phyloP scores from a whole-genome alignment of 2,888 invertebrate genomes.

The Dioctria linearis region DNA sequence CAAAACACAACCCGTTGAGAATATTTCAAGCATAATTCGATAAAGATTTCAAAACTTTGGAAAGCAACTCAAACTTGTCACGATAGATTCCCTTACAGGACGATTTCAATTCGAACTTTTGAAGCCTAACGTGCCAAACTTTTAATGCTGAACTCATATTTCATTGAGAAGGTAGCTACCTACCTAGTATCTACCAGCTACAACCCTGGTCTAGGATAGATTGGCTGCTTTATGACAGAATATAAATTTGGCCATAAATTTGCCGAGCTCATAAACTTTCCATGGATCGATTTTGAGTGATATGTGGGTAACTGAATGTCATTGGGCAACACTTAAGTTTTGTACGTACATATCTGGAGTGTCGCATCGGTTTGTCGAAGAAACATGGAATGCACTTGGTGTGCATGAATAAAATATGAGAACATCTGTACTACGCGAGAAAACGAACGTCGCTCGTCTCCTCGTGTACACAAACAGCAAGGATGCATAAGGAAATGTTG shows the following conservation, averaged over 20 bases:
- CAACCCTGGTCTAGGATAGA: not conserved
- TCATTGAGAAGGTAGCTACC: conserved; percentile 21
- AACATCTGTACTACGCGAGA: conserved; percentile 33
- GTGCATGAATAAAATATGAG: conserved; percentile 45
- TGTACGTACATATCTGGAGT: not conserved
- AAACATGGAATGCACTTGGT: conserved; percentile 36
- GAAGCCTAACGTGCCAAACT: conserved; percentile 37
- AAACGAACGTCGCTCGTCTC: not conserved
- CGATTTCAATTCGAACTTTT: conserved; percentile 33
- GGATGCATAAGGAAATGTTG: too few relatives aligned
- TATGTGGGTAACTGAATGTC: conserved; percentile 23
- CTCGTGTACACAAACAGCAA: too few relatives aligned
- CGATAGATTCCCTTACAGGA: not conserved
- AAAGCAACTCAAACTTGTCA: conserved; percentile 41
- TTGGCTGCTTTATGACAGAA: conserved; percentile 40
- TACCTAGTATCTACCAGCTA: not conserved
- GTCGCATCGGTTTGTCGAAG: conserved; percentile 14
- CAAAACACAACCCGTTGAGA: not conserved
- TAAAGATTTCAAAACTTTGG: conserved; percentile 35
- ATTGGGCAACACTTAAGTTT: conserved; percentile 23
- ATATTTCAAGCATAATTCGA: conserved; percentile 35
- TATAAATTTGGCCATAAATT: conserved; percentile 47
- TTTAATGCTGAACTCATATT: conserved; percentile 39
- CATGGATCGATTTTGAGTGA: conserved; percentile 32
- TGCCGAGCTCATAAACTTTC: conserved; percentile 41